These are phyloP conservation scores for Rapana venosa DNA, from an alignment of 2,888 invertebrate genomes.

Conservation along the genomic window DNA sequence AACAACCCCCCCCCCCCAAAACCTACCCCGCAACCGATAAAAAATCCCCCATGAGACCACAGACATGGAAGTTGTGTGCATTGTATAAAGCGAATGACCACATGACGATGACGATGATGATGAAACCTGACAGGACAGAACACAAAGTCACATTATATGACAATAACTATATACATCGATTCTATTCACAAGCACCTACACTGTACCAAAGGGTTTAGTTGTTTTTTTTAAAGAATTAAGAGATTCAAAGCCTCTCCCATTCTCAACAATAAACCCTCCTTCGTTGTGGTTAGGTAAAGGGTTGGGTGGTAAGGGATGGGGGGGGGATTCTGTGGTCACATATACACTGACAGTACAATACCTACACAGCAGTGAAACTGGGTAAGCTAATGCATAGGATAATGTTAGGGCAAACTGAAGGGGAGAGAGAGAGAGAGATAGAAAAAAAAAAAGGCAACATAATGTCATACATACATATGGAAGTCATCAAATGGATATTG, in stretches of 20 bases:
- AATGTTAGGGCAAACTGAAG: not conserved
- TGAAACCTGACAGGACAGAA: not conserved
- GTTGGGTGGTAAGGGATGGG: not conserved
- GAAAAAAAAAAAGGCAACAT: not conserved
- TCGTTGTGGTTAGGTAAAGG: constrained; percentile 17
- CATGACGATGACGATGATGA: not conserved
- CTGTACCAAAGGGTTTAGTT: not conserved
- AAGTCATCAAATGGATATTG: not conserved
- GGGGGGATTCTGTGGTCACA: not conserved
- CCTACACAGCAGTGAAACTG: not conserved
- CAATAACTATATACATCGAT: not conserved
- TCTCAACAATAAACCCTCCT: not conserved
- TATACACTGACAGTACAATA: not conserved
- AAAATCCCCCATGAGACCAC: constrained; percentile 26
- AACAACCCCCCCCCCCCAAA: not conserved
- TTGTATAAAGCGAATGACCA: not conserved
- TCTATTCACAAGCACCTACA: constrained; percentile 21
- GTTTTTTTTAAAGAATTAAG: not conserved
- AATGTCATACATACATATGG: not conserved
- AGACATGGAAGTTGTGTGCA: constrained; percentile 27
- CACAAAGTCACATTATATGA: not conserved
- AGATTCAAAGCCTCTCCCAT: not conserved
- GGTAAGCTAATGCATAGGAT: not conserved
- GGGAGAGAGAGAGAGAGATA: no score
- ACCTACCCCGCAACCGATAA: not conserved